phyloP scores from a whole-genome alignment of 92 coral and sea anemone species.

The Metridium senile region DNA sequence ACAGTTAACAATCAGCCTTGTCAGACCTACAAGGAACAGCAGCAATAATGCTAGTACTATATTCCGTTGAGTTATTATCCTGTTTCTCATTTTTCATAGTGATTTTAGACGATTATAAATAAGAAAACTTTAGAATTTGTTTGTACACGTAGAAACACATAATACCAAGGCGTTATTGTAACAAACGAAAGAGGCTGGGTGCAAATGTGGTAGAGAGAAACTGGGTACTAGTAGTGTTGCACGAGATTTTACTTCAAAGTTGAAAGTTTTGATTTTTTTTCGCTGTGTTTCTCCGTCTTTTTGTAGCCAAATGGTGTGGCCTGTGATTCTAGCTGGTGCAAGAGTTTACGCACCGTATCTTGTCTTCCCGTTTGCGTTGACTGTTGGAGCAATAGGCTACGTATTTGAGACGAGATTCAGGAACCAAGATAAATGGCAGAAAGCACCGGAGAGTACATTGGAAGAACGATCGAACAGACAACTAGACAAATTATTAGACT shows the following conservation, averaged over 20 bases:
- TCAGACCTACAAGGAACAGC: slow-evolving; percentile 48
- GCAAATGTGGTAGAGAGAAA: not conserved
- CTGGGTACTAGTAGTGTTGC: slow-evolving; percentile 2
- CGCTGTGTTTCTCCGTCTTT: not conserved
- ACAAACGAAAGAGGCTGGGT: not conserved
- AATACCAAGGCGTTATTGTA: slow-evolving; percentile 33
- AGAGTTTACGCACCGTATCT: slow-evolving; percentile 90
- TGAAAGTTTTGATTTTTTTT: not conserved
- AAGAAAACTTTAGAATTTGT: slow-evolving; percentile 1
- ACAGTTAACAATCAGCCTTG: slow-evolving; percentile 66
- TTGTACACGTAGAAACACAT: slow-evolving; percentile 31
- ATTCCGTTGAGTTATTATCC: slow-evolving; percentile 51
- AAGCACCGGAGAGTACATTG: slow-evolving; percentile 87
- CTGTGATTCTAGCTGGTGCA: slow-evolving; percentile 70
- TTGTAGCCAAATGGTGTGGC: slow-evolving; percentile 52
- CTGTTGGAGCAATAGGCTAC: slow-evolving; percentile 89
- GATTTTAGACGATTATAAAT: not conserved
- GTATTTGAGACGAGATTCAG: slow-evolving; percentile 81
- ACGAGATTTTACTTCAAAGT: not conserved
- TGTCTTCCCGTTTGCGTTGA: slow-evolving; percentile 89
- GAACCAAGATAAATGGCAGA: slow-evolving; percentile 76
- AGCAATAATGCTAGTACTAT: slow-evolving; percentile 44
- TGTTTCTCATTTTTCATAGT: slow-evolving; percentile 6
- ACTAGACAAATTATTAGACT: slow-evolving; percentile 73
- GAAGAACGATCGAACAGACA: slow-evolving; percentile 87